Evolutionary conservation across 2,113 vertebrate genomes (phyloP).

Genomic region (Sakesphorus luctuosus): DNA sequence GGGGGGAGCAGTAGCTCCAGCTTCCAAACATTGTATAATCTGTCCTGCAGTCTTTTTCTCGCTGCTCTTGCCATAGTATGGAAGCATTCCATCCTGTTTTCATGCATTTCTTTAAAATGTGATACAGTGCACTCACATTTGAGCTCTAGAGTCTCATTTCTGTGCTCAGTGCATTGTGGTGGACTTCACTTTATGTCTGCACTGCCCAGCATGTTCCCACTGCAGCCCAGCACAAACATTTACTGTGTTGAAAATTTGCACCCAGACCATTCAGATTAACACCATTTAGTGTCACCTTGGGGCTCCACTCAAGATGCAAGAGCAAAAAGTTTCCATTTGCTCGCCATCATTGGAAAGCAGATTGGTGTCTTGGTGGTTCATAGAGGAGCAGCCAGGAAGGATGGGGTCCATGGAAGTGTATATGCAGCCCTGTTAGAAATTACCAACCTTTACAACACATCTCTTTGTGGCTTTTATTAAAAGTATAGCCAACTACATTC

Average conservation of each 20-base stretch:
- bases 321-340: not conserved
- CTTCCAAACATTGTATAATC: not conserved
- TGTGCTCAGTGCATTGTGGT: rapidly evolving
- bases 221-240: not conserved
- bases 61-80: not conserved
- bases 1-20: not conserved
- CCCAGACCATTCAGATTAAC: not conserved
- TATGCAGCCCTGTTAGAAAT: not conserved
- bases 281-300: not conserved
- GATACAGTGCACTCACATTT: rapidly evolving
- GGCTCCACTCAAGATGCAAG: not conserved
- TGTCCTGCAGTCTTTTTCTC: not conserved
- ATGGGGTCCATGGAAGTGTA: not conserved
- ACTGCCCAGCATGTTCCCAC: not conserved
- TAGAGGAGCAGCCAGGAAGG: not conserved
- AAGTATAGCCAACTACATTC: not conserved
- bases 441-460: not conserved
- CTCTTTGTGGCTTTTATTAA: not conserved
- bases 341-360: rapidly evolving
- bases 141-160: not conserved
- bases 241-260: not conserved
- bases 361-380: not conserved
- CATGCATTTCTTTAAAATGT: not conserved
- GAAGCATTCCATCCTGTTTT: not conserved
- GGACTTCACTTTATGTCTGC: not conserved